Base-by-base conservation (phyloP, 2,113 vertebrate species). In the Phaethon lepturus region DNA sequence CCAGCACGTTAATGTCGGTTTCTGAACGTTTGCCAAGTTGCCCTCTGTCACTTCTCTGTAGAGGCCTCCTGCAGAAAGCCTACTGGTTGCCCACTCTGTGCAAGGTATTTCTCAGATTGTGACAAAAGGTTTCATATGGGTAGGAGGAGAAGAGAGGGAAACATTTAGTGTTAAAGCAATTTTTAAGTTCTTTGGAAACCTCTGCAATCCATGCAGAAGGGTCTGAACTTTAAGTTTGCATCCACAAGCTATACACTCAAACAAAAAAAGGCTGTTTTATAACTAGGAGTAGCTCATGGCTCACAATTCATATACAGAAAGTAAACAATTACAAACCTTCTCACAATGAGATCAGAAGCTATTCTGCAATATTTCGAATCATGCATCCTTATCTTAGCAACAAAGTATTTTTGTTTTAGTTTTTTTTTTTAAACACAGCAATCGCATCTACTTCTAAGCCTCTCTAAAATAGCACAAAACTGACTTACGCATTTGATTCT, bases 1-100 rank as follows among this genome's bases (percentile, higher is more conserved):
- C 98, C 98, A 98, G 98, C 91, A 98, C 98, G 98, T 98, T 99
- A 99, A 99, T 99, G 98, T 97, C 90, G 92, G 95, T 96, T 98
- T 97, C 98, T 98, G 99, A 99, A 98, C 96, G 92, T 97, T 98
- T 99, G 99, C 99, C 99, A 99, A 97, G 97, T 97, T 98, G 98
- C 98, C 98, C 99, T 99, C 98, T 98, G 98, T 98, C 98, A 99
- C 98, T 97, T 98, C 97, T 98, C 89, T 90, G 96, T 95, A 97
- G 98, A 98, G 97, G 97, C 87, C 98, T 97, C 98, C 98, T 94
- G 96, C 86, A 85, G 97, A 98, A 98, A 98, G 98, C 94, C 98
- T 94, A 97, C 96, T 94, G 98, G 98, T 80, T 97, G 96, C 98
- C 96, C 97, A 98, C 98, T 98, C 98, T 62, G 98, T 88, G 49